A percentile compares a stretch with the other conserved stretches of the same genome.
Conservation (phyloP, 1,140 invertebrate species). For the Heterodera carotae region DNA sequence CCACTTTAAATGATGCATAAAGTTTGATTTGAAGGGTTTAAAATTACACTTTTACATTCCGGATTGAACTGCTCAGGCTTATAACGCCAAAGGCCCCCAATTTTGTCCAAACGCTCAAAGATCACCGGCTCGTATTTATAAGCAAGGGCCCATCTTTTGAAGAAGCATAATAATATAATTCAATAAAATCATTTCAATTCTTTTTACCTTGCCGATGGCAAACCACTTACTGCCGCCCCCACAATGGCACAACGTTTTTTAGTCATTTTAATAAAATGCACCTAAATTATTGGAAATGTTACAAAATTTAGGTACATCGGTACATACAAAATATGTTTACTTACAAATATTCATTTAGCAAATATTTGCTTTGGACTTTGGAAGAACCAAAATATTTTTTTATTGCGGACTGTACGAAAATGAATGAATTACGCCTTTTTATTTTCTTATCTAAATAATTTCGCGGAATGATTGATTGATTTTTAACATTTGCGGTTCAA, state of each 20-base stretch:
- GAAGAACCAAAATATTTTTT: no score
- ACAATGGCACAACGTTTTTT: slow-evolving; percentile 36
- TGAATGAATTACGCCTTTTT: no score
- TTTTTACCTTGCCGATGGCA: slow-evolving; percentile 24
- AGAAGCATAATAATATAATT: not conserved
- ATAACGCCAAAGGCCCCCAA: slow-evolving; percentile 66
- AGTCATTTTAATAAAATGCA: not conserved
- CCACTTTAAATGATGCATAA: not conserved
- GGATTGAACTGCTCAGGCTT: slow-evolving; percentile 8
- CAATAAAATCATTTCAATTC: not conserved
- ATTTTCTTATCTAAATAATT: no score
- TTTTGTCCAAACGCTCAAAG: slow-evolving; percentile 66
- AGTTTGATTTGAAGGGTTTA: not conserved
- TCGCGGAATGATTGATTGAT: no score
- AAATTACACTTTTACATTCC: not conserved
- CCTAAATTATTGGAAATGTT: no score
- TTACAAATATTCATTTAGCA: no score
- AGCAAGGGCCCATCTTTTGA: slow-evolving; percentile 48
- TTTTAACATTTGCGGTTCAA: no score
- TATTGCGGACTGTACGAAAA: no score
- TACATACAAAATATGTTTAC: no score
- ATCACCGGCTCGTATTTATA: slow-evolving; percentile 55
- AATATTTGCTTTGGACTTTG: no score
- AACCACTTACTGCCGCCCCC: slow-evolving; percentile 18
- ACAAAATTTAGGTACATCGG: no score